phyloP scores from a whole-genome alignment of 2,888 invertebrate species.

The Habrosyne pyritoides region DNA sequence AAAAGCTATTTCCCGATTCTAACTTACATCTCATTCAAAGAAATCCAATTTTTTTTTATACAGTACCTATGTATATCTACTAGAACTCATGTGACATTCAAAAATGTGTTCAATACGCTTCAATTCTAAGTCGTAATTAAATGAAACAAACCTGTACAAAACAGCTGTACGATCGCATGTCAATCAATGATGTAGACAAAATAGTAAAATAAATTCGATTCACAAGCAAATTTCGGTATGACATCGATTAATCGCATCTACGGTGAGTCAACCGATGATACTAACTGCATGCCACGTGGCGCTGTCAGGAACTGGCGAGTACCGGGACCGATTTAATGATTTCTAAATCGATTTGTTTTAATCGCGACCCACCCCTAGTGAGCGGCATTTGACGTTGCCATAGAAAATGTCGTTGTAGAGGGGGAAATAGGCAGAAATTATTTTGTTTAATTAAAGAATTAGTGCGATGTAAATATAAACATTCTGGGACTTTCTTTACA shows the following conservation, averaged over 20 bases:
- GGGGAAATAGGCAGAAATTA: not conserved
- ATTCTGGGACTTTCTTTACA: too few species aligned
- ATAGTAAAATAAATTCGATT: not conserved
- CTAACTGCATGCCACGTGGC: conserved; percentile 44
- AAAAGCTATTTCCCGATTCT: too few species aligned
- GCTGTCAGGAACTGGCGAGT: conserved; percentile 55
- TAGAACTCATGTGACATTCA: too few species aligned
- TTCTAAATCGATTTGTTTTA: conserved; percentile 74
- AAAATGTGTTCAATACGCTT: too few species aligned
- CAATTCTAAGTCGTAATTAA: not conserved
- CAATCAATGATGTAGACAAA: not conserved
- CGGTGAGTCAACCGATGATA: conserved; percentile 37
- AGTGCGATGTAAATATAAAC: conserved; percentile 17
- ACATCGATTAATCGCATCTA: conserved; percentile 17
- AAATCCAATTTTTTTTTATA: too few species aligned
- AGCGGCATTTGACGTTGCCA: conserved; percentile 17
- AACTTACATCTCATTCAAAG: too few species aligned
- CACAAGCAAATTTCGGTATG: conserved; percentile 5
- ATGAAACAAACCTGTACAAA: not conserved
- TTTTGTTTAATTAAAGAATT: conserved; percentile 9
- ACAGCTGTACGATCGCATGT: not conserved
- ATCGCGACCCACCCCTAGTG: conserved; percentile 56
- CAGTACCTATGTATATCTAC: too few species aligned
- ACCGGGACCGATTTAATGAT: conserved; percentile 70
- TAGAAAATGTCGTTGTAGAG: conserved; percentile 14